These are phyloP conservation scores for Pardalotus punctatus DNA, from an alignment of 2,113 vertebrate species.

Conservation along the genomic window DNA sequence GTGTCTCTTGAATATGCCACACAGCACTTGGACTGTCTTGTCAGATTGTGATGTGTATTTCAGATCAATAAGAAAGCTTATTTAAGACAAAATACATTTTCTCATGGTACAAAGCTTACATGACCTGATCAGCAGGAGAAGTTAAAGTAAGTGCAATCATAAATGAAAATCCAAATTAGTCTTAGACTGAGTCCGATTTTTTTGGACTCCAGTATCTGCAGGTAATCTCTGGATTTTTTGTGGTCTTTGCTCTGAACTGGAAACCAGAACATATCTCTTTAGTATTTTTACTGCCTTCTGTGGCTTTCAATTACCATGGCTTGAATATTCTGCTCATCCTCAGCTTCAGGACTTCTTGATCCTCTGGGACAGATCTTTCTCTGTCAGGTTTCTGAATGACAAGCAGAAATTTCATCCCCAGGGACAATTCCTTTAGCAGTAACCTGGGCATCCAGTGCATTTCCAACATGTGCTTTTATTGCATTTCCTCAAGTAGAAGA, in stretches of 20 bases:
- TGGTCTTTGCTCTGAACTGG: not conserved
- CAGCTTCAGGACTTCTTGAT: not conserved
- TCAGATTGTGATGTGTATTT: not conserved
- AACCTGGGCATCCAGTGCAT: not conserved
- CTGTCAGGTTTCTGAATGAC: not conserved
- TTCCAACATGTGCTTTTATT: not conserved
- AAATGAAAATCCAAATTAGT: not conserved
- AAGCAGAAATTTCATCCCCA: not conserved
- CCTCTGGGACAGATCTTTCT: not conserved
- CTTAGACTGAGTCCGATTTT: not conserved
- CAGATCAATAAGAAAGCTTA: conserved; percentile 6
- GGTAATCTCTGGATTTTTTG: not conserved
- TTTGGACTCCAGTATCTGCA: not conserved
- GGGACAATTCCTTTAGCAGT: not conserved
- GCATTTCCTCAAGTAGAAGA: not conserved
- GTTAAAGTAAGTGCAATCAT: not conserved
- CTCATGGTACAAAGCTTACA: not conserved
- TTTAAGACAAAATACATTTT: not conserved
- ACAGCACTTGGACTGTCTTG: not conserved
- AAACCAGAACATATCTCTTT: not conserved
- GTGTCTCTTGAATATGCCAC: not conserved
- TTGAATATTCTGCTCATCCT: not conserved
- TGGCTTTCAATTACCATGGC: not conserved
- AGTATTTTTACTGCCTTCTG: not conserved
- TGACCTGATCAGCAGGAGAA: not conserved